Percentiles rank a stretch among this genome's conserved stretches.
phyloP scores from a whole-genome alignment of 2,113 vertebrate species.

The Artemisiospiza belli region DNA sequence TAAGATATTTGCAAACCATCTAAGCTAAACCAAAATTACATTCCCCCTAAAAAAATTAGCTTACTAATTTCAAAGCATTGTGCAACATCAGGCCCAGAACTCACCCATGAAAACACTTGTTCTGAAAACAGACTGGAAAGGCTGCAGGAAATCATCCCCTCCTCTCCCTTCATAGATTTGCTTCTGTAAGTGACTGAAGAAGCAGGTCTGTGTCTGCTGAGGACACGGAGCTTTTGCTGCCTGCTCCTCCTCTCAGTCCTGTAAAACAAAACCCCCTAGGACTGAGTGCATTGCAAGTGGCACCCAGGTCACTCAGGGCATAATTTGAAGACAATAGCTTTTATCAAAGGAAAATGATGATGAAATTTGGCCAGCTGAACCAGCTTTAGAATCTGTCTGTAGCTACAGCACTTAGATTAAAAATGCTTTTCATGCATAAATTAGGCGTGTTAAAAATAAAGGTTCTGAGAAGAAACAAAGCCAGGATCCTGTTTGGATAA shows the following conservation, averaged over 20 bases:
- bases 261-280: background rate
- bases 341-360: background rate
- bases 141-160: background rate
- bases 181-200: background rate
- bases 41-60: background rate
- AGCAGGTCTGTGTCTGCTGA: background rate
- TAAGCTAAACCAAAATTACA: background rate
- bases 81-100: background rate
- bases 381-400: background rate
- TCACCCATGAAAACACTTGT: background rate
- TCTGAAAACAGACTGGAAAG: background rate
- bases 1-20: background rate
- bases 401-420: background rate
- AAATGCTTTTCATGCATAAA: background rate
- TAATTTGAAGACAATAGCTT: background rate
- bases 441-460: background rate
- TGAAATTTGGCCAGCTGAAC: background rate
- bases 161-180: background rate
- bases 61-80: background rate
- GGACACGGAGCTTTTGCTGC: background rate
- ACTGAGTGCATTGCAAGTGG: background rate
- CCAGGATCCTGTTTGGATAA: background rate
- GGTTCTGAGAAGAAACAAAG: background rate
- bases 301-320: background rate
- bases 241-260: background rate